Conservation (phyloP, 2,888 invertebrate species). For the Punctoribates punctum region DNA sequence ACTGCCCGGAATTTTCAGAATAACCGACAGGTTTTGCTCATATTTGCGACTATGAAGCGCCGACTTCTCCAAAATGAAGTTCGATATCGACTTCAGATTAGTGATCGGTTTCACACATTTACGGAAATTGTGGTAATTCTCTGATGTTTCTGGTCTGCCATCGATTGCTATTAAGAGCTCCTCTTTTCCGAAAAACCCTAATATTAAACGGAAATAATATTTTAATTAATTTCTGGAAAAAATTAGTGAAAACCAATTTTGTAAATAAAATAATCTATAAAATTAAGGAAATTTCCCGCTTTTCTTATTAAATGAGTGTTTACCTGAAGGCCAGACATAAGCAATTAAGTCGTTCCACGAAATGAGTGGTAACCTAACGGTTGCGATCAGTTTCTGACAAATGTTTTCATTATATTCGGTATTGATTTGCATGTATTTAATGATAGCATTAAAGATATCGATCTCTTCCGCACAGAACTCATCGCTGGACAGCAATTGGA, state of each 20-base stretch:
- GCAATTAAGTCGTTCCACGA: slow-evolving; percentile 28
- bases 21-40: slow-evolving; percentile 8
- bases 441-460: slow-evolving; percentile 15
- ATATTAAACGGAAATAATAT: not conserved
- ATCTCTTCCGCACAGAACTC: slow-evolving; percentile 31
- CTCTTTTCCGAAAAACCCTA: slow-evolving; percentile 1
- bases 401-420: not conserved
- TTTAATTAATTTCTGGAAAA: not conserved
- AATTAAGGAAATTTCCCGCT: not conserved
- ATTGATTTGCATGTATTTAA: slow-evolving; percentile 25
- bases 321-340: slow-evolving; percentile 32
- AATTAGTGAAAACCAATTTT: not conserved
- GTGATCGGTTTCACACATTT: not conserved
- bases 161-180: not conserved
- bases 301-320: not conserved
- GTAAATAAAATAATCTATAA: not conserved
- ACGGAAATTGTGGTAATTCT: not conserved
- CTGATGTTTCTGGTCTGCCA: not conserved
- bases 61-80: not conserved
- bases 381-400: not conserved
- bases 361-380: not conserved
- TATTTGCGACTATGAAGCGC: not conserved
- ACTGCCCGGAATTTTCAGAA: not conserved
- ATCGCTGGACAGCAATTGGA: slow-evolving; percentile 10
- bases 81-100: not conserved